Conservation (phyloP, 2,888 invertebrate species). For the Drosophila buzzatii region DNA sequence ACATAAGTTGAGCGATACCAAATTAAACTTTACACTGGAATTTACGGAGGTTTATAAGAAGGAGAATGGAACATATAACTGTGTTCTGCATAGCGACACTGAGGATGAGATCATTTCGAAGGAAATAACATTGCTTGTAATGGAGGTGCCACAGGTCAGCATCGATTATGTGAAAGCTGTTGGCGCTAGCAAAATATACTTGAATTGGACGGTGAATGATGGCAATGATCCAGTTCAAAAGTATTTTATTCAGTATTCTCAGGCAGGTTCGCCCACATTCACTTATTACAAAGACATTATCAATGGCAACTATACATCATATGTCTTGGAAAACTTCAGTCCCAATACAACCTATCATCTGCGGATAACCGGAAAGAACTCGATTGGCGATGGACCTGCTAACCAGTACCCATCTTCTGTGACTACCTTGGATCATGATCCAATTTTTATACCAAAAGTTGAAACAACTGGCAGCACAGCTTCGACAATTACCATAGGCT, state of each 20-base stretch:
- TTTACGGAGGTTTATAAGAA: conserved; percentile 88
- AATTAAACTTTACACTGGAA: conserved; percentile 87
- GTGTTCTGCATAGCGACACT: conserved; percentile 85
- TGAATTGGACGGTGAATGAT: conserved; percentile 93
- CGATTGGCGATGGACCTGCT: conserved; percentile 87
- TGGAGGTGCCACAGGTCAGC: conserved; percentile 89
- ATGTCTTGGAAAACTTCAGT: conserved; percentile 89
- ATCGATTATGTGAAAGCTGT: conserved; percentile 91
- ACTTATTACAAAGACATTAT: conserved; percentile 88
- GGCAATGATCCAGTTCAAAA: conserved; percentile 90
- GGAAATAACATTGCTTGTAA: conserved; percentile 87
- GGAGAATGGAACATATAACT: conserved; percentile 91
- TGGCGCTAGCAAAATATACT: conserved; percentile 90
- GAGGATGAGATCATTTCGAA: conserved; percentile 83
- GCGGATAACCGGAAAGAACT: conserved; percentile 89
- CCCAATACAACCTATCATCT: conserved; percentile 89
- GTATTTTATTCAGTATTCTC: conserved; percentile 87
- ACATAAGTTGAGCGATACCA: conserved; percentile 86
- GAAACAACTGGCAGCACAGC: conserved; percentile 89
- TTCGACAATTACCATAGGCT: conserved; percentile 93
- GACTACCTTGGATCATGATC: conserved; percentile 90
- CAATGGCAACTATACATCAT: conserved; percentile 88
- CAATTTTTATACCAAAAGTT: conserved; percentile 91
- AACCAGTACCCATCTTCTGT: conserved; percentile 87
- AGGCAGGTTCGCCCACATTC: conserved; percentile 87